phyloP scores from a whole-genome alignment of 1,140 invertebrate genomes.

The Drosophila quadrilineata region DNA sequence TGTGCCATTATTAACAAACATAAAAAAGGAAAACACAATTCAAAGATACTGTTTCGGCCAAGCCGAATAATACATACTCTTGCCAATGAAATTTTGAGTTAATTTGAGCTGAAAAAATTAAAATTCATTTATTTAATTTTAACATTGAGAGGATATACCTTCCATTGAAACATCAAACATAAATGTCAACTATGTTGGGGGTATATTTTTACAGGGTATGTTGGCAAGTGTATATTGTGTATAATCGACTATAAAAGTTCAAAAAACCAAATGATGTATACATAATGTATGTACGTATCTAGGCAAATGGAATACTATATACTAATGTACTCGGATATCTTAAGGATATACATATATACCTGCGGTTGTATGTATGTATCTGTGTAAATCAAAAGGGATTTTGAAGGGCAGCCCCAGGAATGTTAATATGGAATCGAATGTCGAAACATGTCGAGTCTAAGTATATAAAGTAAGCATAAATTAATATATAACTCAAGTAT shows the following conservation, averaged over 20 bases:
- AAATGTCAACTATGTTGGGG: no score
- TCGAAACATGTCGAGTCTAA: no score
- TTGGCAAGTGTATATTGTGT: background rate
- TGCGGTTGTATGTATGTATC: background rate
- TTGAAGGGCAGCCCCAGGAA: no score
- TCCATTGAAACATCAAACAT: no score
- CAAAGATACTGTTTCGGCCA: background rate
- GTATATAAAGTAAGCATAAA: background rate
- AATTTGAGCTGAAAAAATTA: no score
- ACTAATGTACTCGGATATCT: background rate
- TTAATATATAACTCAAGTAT: conserved; percentile 1
- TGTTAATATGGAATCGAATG: no score
- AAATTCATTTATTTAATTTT: no score
- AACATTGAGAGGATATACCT: no score
- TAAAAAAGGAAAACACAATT: conserved; percentile 8
- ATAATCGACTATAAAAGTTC: background rate
- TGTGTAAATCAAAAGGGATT: conserved; percentile 7
- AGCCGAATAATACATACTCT: conserved; percentile 12
- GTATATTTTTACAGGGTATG: background rate
- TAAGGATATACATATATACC: background rate
- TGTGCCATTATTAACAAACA: conserved; percentile 75
- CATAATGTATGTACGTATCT: conserved; percentile 2
- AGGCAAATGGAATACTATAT: background rate
- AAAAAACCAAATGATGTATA: conserved; percentile 6
- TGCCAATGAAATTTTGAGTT: background rate